Conservation (phyloP, 2,113 vertebrate species). For the Gambusia holbrooki region DNA sequence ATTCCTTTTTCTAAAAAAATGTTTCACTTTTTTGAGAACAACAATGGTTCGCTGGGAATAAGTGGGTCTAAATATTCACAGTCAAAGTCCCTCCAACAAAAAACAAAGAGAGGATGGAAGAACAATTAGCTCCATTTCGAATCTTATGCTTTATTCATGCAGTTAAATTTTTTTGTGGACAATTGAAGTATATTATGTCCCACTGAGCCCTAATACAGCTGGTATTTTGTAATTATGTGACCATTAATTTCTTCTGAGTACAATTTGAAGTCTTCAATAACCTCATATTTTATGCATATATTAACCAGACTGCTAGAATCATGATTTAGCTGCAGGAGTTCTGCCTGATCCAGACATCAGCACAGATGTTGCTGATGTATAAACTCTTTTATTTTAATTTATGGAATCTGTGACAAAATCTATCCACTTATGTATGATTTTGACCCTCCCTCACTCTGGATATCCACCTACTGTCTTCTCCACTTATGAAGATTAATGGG, state of each 20-base stretch:
- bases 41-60: not conserved
- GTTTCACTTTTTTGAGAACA: not conserved
- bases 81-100: not conserved
- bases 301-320: slow-evolving; percentile 42
- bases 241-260: slow-evolving; percentile 44
- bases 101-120: no score
- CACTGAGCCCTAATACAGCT: slow-evolving; percentile 6
- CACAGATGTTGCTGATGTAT: slow-evolving; percentile 22
- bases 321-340: slow-evolving; percentile 26
- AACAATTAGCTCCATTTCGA: not conserved
- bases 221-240: slow-evolving; percentile 13
- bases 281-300: slow-evolving; percentile 25
- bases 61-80: not conserved
- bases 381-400: slow-evolving; percentile 37
- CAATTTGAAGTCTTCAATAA: slow-evolving; percentile 36
- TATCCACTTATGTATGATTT: slow-evolving; percentile 17
- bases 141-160: not conserved
- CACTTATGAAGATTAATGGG: slow-evolving; percentile 59
- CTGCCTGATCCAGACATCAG: slow-evolving; percentile 29
- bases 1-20: not conserved
- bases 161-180: not conserved
- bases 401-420: slow-evolving; percentile 31
- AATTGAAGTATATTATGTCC: slow-evolving; percentile 5
- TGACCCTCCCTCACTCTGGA: slow-evolving; percentile 43
- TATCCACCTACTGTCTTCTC: slow-evolving; percentile 28